phyloP scores from a whole-genome alignment of 2,113 vertebrate genomes.

The Leptobrachium leishanense region DNA sequence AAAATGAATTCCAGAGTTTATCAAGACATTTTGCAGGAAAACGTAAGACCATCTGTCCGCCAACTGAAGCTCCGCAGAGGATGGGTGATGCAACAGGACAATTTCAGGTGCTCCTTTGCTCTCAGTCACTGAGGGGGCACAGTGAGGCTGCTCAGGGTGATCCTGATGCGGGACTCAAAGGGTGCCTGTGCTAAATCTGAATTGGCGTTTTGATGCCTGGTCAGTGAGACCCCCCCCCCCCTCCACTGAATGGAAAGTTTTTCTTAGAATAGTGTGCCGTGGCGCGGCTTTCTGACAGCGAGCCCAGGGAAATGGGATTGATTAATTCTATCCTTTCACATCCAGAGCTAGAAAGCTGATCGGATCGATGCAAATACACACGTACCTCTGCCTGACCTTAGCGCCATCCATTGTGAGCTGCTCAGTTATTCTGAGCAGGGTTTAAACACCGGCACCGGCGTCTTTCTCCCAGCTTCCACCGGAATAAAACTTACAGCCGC shows the following conservation, averaged over 20 bases:
- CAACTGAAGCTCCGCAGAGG: too few species aligned
- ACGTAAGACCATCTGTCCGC: too few species aligned
- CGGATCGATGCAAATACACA: constrained; percentile 43
- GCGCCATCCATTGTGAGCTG: constrained; percentile 12
- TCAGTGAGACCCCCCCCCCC: not conserved
- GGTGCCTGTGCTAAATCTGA: too few species aligned
- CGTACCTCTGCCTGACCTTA: constrained; percentile 39
- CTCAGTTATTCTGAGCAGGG: not conserved
- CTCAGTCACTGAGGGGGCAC: too few species aligned
- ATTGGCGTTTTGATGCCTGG: too few species aligned
- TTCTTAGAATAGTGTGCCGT: constrained; percentile 37
- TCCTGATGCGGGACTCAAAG: too few species aligned
- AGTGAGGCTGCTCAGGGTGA: too few species aligned
- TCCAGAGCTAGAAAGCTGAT: constrained; percentile 40
- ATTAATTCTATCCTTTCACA: constrained; percentile 46
- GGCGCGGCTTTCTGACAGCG: constrained; percentile 27
- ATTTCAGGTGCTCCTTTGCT: too few species aligned
- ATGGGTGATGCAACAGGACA: too few species aligned
- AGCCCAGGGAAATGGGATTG: constrained; percentile 40
- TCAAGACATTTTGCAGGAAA: too few species aligned
- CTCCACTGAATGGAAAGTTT: constrained; percentile 25
- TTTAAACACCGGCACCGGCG: not conserved
- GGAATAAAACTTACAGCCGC: too few species aligned
- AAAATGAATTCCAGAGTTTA: too few species aligned
- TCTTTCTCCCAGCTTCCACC: not conserved